Base-by-base conservation (phyloP, 2,888 invertebrate genomes). In the Drosophila phalerata region DNA sequence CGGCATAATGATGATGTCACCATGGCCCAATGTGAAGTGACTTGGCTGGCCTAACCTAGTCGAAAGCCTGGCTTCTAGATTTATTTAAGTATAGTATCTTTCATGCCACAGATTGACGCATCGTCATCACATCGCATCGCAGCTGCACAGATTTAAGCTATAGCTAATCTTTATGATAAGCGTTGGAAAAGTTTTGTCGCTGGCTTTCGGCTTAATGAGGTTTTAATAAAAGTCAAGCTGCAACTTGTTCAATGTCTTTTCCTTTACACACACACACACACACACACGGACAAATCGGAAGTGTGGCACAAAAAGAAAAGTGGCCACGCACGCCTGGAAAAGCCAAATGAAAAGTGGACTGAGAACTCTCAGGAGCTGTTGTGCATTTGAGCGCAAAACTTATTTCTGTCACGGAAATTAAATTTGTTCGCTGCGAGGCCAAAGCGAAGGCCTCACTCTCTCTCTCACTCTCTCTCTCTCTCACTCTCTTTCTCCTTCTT, bases 311-410 rank as follows among this genome's bases (percentile, higher is more conserved):
- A 62, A 57, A 61, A 61, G 42, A 79, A 79, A 85, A 80, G 72
- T 83, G 81, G 84, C 84, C 84, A 81, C 84, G 81, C 87, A 81
- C 86, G 84, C 71, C 48, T 43, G 42, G 32, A 25, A 28, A 61
- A 34, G 55, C 60, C 53, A 15, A 60, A 42, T 37, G 28, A 34
- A 43, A 43, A 43, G 34, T 22, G 56, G 56, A 15, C n/a, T 25
- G 51, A n/a, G 60, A 25, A 57, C 47, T 42, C 63, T 63, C 38
- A 47, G 57, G 56, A 43, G 65, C 76, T 66, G 79, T 69, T 87
- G 86, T 86, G 87, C 90, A 86, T 84, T 89, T 86, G 77, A 88
- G 90, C 88, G 86, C 80, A 88, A 89, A 86, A 86, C 86, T 86
- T 86, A 86, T 86, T 86, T 86, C 90, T 90, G 86, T 86, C 86